Evolutionary conservation across 1,140 invertebrate genomes (phyloP).

Genomic region (Limonius californicus): DNA sequence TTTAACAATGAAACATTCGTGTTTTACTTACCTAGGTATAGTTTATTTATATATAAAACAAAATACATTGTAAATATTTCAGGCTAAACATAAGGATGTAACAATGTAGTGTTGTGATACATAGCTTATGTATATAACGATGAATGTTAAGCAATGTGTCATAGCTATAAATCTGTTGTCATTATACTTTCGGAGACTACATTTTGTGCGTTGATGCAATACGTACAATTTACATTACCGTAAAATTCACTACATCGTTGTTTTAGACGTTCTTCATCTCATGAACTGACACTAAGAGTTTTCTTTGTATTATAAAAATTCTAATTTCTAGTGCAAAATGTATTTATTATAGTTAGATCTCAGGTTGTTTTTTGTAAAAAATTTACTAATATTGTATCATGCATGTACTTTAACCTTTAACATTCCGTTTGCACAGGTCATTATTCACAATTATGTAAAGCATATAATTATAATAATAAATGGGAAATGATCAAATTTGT

Average conservation of each 20-base stretch:
- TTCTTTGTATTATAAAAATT: not conserved
- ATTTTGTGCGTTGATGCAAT: not conserved
- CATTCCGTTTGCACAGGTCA: not conserved
- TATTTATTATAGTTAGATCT: not conserved
- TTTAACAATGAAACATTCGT: conserved; percentile 4
- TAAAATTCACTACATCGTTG: too few relatives aligned
- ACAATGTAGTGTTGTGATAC: conserved; percentile 37
- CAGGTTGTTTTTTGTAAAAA: not conserved
- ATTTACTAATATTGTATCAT: not conserved
- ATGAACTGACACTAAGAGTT: not conserved
- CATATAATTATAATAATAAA: not conserved
- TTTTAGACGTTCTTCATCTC: too few relatives aligned
- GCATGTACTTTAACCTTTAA: not conserved
- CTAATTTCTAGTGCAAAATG: not conserved
- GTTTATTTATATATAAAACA: conserved; percentile 6
- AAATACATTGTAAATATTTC: not conserved
- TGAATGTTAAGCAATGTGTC: conserved; percentile 20
- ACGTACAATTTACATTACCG: not conserved
- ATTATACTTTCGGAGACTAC: not conserved
- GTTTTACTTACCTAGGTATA: conserved; percentile 4
- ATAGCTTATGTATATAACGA: conserved; percentile 36
- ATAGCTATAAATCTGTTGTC: not conserved
- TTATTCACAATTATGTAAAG: not conserved
- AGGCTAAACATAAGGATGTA: conserved; percentile 25
- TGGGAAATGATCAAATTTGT: conserved; percentile 1